Evolutionary conservation across 2,113 vertebrate genomes (phyloP).

Genomic region (Corynorhinus townsendii): DNA sequence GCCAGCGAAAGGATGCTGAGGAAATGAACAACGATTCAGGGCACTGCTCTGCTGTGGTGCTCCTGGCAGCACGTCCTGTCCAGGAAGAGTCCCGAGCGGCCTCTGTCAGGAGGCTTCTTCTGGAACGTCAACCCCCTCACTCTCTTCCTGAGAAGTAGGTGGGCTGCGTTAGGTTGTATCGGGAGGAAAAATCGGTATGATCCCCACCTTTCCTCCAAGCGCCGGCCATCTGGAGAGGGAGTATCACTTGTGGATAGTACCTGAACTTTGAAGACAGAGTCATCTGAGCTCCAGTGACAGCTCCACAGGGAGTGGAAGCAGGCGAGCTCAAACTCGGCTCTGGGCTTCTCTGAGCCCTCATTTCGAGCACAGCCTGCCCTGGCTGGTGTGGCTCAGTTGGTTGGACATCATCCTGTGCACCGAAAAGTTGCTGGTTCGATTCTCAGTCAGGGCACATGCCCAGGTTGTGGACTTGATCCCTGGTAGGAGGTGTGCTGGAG

Average conservation of each 20-base stretch:
- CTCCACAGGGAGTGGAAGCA: background rate
- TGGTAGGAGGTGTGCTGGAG: too few species aligned
- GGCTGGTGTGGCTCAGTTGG: too few species aligned
- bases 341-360: background rate
- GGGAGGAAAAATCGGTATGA: background rate
- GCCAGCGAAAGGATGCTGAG: background rate
- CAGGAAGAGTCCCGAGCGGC: background rate
- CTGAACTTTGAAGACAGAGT: background rate
- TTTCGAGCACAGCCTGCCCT: background rate
- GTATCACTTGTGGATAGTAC: fast-evolving
- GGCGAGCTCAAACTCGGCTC: background rate
- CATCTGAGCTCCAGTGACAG: background rate
- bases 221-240: background rate
- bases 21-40: background rate
- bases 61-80: background rate
- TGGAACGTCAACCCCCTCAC: background rate
- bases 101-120: background rate
- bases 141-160: background rate
- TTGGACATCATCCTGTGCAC: too few species aligned
- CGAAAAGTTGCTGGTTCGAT: too few species aligned
- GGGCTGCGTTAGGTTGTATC: background rate
- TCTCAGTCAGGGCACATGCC: too few species aligned
- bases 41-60: background rate
- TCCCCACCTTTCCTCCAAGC: background rate
- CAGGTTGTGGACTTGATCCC: too few species aligned